phyloP scores from a whole-genome alignment of 1,140 invertebrate species.

The Brachionus sp. region DNA sequence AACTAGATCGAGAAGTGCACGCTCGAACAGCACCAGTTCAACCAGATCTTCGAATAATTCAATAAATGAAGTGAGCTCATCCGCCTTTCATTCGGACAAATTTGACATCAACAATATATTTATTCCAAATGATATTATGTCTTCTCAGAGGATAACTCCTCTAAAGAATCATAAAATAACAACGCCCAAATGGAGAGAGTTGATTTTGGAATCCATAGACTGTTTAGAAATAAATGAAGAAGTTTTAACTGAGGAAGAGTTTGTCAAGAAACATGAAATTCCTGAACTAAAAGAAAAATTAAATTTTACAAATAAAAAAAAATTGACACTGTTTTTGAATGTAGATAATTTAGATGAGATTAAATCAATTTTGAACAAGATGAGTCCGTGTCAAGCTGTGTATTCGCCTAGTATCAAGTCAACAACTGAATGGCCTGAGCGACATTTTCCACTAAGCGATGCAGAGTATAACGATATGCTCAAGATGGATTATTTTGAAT shows the following conservation, averaged over 20 bases:
- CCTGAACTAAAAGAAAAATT: neutral
- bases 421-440: neutral
- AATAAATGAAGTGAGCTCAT: neutral
- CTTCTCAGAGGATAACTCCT: neutral
- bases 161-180: neutral
- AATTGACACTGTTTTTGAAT: neutral
- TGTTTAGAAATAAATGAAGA: neutral
- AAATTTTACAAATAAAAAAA: neutral
- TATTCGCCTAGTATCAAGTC: neutral
- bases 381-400: neutral
- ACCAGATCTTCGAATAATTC: neutral
- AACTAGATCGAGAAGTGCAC: neutral
- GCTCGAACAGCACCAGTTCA: neutral
- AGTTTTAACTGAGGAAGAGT: neutral
- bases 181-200: conserved; percentile 8
- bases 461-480: neutral
- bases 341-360: neutral
- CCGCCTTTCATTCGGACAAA: neutral
- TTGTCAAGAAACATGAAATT: neutral
- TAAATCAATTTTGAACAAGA: neutral
- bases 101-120: conserved; percentile 20
- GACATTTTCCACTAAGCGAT: conserved; percentile 2
- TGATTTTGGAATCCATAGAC: neutral
- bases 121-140: neutral
- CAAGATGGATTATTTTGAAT: neutral